Conservation (phyloP, 1,140 invertebrate genomes). For the Drosophila obscura region DNA sequence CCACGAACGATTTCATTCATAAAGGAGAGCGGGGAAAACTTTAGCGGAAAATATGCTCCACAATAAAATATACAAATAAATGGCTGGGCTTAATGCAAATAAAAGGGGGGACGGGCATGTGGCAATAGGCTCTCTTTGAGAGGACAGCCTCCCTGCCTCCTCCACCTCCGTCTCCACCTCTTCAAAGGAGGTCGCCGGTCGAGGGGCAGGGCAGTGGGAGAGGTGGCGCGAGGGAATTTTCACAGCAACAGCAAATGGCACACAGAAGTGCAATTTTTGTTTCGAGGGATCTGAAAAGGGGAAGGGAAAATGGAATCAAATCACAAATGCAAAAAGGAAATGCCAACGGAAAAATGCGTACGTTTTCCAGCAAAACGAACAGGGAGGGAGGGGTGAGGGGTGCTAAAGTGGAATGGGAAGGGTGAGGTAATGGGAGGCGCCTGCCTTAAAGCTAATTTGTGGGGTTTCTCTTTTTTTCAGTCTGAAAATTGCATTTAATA, state of each 20-base stretch:
- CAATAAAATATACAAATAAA: conserved; percentile 82
- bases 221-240: conserved; percentile 63
- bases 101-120: conserved; percentile 27
- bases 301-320: conserved; percentile 32
- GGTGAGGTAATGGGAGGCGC: background rate
- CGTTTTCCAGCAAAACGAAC: conserved; percentile 4
- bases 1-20: conserved; percentile 68
- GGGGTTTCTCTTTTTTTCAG: conserved; percentile 19
- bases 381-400: background rate
- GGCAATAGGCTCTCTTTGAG: conserved; percentile 35
- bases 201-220: background rate
- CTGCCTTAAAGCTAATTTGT: conserved; percentile 48
- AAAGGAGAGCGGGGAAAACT: conserved; percentile 66
- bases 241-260: conserved; percentile 69
- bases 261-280: conserved; percentile 76
- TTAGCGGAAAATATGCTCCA: conserved; percentile 77
- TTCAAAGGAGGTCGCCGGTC: background rate
- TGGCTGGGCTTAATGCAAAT: conserved; percentile 77
- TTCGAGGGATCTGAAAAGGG: background rate
- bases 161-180: too few species aligned
- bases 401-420: background rate
- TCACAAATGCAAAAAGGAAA: conserved; percentile 53
- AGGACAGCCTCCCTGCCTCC: too few species aligned
- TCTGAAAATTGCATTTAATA: conserved; percentile 40
- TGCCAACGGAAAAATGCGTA: conserved; percentile 45